Evolutionary conservation across 2,797 vertebrate genomes (phyloP), one percentile per base, ranked within the genome.

Genomic region (Thalassophryne amazonica): DNA sequence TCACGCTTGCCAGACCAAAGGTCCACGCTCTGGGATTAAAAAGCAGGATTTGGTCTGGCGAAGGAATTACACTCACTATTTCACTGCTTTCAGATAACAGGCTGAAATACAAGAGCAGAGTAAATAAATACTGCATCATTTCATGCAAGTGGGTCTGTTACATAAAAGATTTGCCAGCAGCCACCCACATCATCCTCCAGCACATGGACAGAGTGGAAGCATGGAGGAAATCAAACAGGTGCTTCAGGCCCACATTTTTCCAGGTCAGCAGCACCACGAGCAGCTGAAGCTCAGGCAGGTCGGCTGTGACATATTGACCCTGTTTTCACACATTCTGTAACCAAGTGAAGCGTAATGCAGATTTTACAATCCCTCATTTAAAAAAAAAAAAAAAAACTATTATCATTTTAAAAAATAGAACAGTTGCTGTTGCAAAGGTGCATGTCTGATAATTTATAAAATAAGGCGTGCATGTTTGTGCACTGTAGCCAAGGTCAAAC

Each of bases 181-280:
- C 4, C 13, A 9, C 12, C 21, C 19, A 14, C 59, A 43, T 20
- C 17, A 2, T 3, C 7, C 7, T 41, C 31, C 24, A 15, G 39
- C 49, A 43, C 1, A 5, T 32, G 66, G 36, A 52, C 21, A 30
- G 19, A 24, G 36, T 52, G 39, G 15, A 43, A 54, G 62, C 63
- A 50, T 60, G 67, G 74, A 45, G 36, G 40, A 67, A 76, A 78
- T 78, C 72, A 54, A 80, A 89, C 83, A 85, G 81, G 81, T 85
- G 80, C 65, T 58, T 49, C 55, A 73, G 73, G 78, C 57, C 57
- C 37, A 38, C 45, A 64, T 49, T 63, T 64, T 87, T 86, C 71
- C 84, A 88, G 89, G 90, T 89, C 87, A 89, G 56, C 70, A 66
- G n/a, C 60, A 15, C 66, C 10, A 34, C 34, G 16, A 59, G 73